These are phyloP conservation scores for Harpegnathos saltator DNA, from an alignment of 1,140 invertebrate species.

Conservation along the genomic window DNA sequence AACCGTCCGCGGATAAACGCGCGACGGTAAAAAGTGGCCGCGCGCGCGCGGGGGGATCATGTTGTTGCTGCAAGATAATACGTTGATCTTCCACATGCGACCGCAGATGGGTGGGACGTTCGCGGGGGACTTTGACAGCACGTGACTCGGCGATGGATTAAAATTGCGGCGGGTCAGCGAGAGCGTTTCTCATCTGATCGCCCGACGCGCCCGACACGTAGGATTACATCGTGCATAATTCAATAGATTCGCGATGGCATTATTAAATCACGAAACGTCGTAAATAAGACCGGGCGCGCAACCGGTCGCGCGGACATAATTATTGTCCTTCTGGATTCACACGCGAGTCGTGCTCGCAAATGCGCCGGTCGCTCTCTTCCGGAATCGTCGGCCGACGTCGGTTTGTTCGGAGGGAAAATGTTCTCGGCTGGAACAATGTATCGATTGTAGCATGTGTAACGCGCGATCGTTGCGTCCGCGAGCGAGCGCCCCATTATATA, in stretches of 20 bases:
- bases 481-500: neutral
- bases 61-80: constrained; percentile 51
- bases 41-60: constrained; percentile 20
- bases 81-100: constrained; percentile 56
- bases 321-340: neutral
- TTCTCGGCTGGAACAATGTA: too few relatives aligned
- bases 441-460: too few relatives aligned
- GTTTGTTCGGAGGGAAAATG: too few relatives aligned
- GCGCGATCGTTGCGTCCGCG: too few relatives aligned
- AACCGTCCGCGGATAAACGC: constrained; percentile 25
- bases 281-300: constrained; percentile 61
- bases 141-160: constrained; percentile 71
- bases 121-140: constrained; percentile 57
- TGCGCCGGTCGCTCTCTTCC: neutral
- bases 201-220: constrained; percentile 62
- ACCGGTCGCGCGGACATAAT: neutral
- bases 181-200: constrained; percentile 70
- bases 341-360: neutral
- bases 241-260: constrained; percentile 51
- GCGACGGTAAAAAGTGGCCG: constrained; percentile 48
- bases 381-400: too few relatives aligned
- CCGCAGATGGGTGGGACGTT: constrained; percentile 5
- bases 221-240: constrained; percentile 73
- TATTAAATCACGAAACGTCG: constrained; percentile 59
- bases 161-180: constrained; percentile 70